Evolutionary conservation across 2,888 invertebrate species (phyloP).

Genomic region (Andrena bicolor): DNA sequence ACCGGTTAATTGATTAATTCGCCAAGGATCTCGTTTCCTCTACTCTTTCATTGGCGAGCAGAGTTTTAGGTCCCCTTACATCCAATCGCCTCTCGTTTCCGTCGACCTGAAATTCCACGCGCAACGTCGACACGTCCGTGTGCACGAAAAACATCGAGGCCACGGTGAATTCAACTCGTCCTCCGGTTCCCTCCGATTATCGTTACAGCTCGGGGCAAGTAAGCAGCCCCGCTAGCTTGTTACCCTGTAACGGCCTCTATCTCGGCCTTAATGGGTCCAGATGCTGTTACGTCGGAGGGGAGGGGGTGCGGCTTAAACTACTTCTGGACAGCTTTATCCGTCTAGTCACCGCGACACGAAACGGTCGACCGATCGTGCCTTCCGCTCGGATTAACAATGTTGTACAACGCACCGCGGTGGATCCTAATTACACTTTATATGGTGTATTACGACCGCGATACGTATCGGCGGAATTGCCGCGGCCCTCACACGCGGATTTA

Average conservation of each 20-base stretch:
- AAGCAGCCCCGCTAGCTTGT: conserved; percentile 40
- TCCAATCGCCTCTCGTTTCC: neutral
- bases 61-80: too few relatives aligned
- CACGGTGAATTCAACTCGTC: conserved; percentile 4
- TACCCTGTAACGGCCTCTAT: conserved; percentile 65
- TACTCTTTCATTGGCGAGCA: too few relatives aligned
- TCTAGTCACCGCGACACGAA: conserved; percentile 68
- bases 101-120: neutral
- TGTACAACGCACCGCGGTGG: conserved; percentile 61
- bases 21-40: too few relatives aligned
- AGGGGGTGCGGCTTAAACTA: conserved; percentile 65
- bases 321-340: conserved; percentile 74
- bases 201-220: conserved; percentile 36
- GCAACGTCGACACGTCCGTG: too few relatives aligned
- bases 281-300: conserved; percentile 68
- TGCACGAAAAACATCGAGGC: conserved; percentile 4
- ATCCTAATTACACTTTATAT: conserved; percentile 66
- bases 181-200: conserved; percentile 55
- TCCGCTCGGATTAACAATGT: conserved; percentile 69
- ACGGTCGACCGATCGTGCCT: conserved; percentile 69
- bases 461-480: conserved; percentile 45
- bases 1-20: too few relatives aligned
- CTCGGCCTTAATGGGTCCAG: conserved; percentile 71
- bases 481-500: conserved; percentile 21
- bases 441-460: conserved; percentile 47